Conservation (phyloP, 2,888 invertebrate species). For the Myopa testacea region DNA sequence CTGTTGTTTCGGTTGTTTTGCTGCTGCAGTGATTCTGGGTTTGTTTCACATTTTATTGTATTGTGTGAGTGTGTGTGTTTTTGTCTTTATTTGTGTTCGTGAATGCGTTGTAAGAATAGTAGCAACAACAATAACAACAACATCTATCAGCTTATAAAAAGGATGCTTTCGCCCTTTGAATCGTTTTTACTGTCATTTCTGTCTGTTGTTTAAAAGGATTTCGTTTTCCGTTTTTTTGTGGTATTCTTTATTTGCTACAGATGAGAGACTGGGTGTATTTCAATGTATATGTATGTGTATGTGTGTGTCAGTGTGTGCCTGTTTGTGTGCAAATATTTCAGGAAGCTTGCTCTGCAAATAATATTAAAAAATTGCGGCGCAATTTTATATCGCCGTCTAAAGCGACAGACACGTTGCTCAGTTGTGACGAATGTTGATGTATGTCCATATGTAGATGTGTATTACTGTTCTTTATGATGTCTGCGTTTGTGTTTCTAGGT, state of each 20-base stretch:
- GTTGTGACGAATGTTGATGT: neutral
- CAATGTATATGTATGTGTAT: too few species aligned
- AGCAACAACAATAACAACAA: neutral
- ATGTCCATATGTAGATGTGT: too few species aligned
- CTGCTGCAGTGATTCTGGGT: conserved; percentile 1
- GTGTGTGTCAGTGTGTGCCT: conserved; percentile 40
- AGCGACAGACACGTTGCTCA: too few species aligned
- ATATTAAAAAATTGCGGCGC: neutral
- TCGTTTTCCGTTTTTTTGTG: neutral
- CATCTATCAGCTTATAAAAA: neutral
- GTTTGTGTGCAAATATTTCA: neutral
- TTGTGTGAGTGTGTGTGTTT: conserved; percentile 3
- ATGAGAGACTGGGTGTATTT: too few species aligned
- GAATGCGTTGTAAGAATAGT: too few species aligned
- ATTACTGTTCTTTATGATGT: too few species aligned
- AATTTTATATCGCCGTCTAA: neutral
- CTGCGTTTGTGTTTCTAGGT: too few species aligned
- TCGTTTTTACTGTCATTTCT: conserved; percentile 7
- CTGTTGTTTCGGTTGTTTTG: neutral
- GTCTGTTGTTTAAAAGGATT: conserved; percentile 9
- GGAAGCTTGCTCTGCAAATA: neutral
- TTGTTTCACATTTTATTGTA: conserved; percentile 8
- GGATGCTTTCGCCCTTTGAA: neutral
- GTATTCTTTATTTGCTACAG: neutral
- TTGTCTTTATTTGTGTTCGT: too few species aligned